Percentiles rank a stretch among this genome's conserved stretches.
phyloP scores from a whole-genome alignment of 2,888 invertebrate species.

The Napeogenes sylphis region DNA sequence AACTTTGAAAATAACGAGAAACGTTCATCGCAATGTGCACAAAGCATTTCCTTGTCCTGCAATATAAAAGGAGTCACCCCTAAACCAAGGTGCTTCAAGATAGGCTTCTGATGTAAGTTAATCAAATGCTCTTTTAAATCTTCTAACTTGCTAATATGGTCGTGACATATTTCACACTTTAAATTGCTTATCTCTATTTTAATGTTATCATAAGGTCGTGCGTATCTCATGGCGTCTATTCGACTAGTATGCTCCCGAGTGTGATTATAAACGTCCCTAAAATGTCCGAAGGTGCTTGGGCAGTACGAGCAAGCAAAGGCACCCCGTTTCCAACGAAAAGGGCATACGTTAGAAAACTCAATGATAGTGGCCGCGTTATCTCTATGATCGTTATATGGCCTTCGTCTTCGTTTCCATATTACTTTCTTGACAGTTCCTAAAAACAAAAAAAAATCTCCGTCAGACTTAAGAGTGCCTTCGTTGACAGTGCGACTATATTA shows the following conservation, averaged over 20 bases:
- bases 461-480: conserved; percentile 15
- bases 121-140: conserved; percentile 53
- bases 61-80: conserved; percentile 59
- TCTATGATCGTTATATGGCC: conserved; percentile 61
- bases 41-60: conserved; percentile 45
- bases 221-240: conserved; percentile 47
- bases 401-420: conserved; percentile 61
- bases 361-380: conserved; percentile 65
- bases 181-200: conserved; percentile 61
- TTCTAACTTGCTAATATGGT: conserved; percentile 43
- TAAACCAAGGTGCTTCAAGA: conserved; percentile 45
- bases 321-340: conserved; percentile 65
- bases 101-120: conserved; percentile 47
- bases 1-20: conserved; percentile 59
- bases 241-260: conserved; percentile 47
- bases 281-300: conserved; percentile 53
- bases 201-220: conserved; percentile 44
- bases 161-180: conserved; percentile 53
- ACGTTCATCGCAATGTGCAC: conserved; percentile 50
- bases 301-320: conserved; percentile 61
- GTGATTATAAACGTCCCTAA: conserved; percentile 51
- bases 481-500: conserved; percentile 13
- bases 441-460: conserved; percentile 43
- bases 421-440: conserved; percentile 54
- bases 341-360: conserved; percentile 62